Evolutionary conservation across 2,888 invertebrate species (phyloP).

Genomic region (Drosophila longiperda): DNA sequence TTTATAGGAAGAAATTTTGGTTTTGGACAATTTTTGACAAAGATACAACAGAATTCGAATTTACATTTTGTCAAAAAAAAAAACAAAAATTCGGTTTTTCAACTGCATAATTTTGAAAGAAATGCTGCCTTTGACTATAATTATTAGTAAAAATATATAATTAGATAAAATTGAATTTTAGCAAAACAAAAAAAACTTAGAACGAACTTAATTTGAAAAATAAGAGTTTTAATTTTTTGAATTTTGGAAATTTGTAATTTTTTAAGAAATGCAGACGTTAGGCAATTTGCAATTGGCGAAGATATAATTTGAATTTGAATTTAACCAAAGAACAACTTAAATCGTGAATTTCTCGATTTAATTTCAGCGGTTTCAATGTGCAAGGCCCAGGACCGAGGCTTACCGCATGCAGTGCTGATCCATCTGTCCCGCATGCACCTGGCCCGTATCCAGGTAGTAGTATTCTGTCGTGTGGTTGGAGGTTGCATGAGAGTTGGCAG

Average conservation of each 20-base stretch:
- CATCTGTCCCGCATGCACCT: constrained; percentile 44
- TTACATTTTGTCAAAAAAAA: background rate
- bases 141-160: too few relatives aligned
- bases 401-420: constrained; percentile 28
- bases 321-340: background rate
- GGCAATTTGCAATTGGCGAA: too few relatives aligned
- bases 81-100: too few relatives aligned
- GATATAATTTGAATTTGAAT: background rate
- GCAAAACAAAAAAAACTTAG: too few relatives aligned
- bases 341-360: background rate
- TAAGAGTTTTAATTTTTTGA: too few relatives aligned
- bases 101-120: too few relatives aligned
- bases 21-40: background rate
- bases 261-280: too few relatives aligned
- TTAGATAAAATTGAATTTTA: too few relatives aligned
- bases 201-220: too few relatives aligned
- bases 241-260: too few relatives aligned
- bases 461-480: constrained; percentile 7
- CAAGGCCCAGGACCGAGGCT: constrained; percentile 1
- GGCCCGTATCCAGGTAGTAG: constrained; percentile 22
- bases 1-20: background rate
- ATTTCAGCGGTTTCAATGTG: constrained; percentile 18
- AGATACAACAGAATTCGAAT: background rate
- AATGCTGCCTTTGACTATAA: too few relatives aligned
- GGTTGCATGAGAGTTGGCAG: background rate